Evolutionary conservation across 92 coral and sea anemone genomes (phyloP).

Genomic region (Porites rus): DNA sequence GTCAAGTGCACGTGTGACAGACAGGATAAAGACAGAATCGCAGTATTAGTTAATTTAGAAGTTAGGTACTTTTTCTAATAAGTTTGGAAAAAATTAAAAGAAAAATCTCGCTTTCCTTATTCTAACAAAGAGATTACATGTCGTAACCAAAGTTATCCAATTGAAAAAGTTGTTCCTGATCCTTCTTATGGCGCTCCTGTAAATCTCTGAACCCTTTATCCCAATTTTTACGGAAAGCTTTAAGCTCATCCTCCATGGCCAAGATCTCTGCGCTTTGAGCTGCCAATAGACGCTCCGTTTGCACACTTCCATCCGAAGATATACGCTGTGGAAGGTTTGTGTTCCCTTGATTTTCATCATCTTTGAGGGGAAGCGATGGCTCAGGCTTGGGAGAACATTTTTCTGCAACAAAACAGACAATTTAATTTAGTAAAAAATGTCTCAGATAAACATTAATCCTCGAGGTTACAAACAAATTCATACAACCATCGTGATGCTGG

Average conservation of each 20-base stretch:
- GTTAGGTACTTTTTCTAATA: too few relatives aligned
- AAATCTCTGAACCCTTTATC: conserved; percentile 65
- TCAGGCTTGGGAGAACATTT: not conserved
- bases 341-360: not conserved
- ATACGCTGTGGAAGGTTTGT: too few relatives aligned
- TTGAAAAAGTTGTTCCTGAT: conserved; percentile 74
- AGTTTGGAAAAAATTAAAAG: too few relatives aligned
- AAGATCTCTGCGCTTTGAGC: conserved; percentile 75
- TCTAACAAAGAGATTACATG: conserved; percentile 23
- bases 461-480: too few relatives aligned
- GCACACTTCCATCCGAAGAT: not conserved
- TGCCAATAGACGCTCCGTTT: conserved; percentile 72
- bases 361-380: not conserved
- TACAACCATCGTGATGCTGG: too few relatives aligned
- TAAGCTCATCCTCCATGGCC: conserved; percentile 73
- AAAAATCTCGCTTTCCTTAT: too few relatives aligned
- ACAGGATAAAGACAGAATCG: too few relatives aligned
- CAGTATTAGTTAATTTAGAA: too few relatives aligned
- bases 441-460: not conserved
- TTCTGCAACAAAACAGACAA: not conserved
- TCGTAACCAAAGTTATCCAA: conserved; percentile 76
- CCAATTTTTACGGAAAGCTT: conserved; percentile 77
- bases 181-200: conserved; percentile 80
- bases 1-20: too few relatives aligned
- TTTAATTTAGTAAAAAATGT: not conserved